These are phyloP conservation scores for Varanus salvator DNA, from an alignment of 2,113 vertebrate species.

Conservation along the genomic window DNA sequence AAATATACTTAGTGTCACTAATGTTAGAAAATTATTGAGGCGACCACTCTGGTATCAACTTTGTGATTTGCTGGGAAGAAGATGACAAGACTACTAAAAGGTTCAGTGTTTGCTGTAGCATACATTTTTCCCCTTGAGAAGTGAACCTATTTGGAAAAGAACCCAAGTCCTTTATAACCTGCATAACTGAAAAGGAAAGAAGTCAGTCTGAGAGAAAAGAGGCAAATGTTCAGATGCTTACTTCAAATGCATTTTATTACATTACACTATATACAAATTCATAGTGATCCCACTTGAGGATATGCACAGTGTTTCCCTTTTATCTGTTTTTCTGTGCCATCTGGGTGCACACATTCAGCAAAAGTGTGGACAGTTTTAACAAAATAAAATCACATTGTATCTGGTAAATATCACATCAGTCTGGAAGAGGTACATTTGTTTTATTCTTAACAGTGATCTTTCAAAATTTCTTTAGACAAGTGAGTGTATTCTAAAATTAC, in stretches of 20 bases:
- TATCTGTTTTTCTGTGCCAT: not conserved
- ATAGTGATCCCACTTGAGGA: not conserved
- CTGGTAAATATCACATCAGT: not conserved
- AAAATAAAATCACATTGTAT: not conserved
- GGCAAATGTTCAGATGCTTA: not conserved
- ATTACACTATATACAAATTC: not conserved
- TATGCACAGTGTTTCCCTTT: not conserved
- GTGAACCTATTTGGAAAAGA: too few relatives aligned
- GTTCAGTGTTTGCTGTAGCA: not conserved
- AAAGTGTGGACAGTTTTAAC: not conserved
- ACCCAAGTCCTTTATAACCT: not conserved
- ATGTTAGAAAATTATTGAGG: not conserved
- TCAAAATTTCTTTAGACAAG: not conserved
- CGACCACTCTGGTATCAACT: not conserved
- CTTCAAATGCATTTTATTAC: not conserved
- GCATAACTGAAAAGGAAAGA: not conserved
- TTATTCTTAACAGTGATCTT: slow-evolving; percentile 1
- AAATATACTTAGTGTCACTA: not conserved
- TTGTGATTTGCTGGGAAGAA: not conserved
- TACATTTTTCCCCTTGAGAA: not conserved
- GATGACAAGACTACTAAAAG: not conserved
- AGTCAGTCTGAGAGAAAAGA: not conserved
- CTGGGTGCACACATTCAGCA: not conserved
- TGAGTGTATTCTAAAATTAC: slow-evolving; percentile 26
- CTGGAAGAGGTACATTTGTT: not conserved